These are phyloP conservation scores for Myxocyprinus asiaticus DNA, from an alignment of 2,113 vertebrate species.

Conservation along the genomic window DNA sequence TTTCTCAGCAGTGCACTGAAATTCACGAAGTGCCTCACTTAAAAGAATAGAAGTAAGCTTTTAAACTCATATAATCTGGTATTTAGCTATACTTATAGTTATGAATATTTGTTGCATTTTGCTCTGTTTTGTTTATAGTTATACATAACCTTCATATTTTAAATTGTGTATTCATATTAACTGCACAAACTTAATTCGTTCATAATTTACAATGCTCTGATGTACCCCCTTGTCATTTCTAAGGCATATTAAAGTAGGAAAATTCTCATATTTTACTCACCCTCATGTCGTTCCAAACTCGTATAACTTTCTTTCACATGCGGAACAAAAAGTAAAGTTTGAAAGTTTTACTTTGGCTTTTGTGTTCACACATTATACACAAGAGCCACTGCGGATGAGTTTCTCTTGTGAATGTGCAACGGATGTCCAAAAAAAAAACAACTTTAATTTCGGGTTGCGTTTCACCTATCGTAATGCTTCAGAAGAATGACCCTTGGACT, in stretches of 20 bases:
- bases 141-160: constrained; percentile 64
- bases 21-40: constrained; percentile 69
- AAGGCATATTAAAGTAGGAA: not conserved
- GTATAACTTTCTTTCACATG: too few species aligned
- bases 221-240: not conserved
- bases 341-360: too few species aligned
- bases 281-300: too few species aligned
- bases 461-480: too few species aligned
- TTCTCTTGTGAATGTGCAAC: too few species aligned
- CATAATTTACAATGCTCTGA: constrained; percentile 24
- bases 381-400: too few species aligned
- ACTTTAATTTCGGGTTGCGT: too few species aligned
- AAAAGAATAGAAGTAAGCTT: constrained; percentile 39
- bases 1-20: constrained; percentile 67
- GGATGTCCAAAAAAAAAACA: too few species aligned
- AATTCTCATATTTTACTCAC: not conserved
- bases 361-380: too few species aligned
- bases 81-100: constrained; percentile 49
- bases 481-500: too few species aligned
- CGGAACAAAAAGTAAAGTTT: too few species aligned
- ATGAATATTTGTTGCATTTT: constrained; percentile 54
- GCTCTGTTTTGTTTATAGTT: constrained; percentile 61
- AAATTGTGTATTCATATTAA: constrained; percentile 63
- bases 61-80: constrained; percentile 48
- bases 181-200: constrained; percentile 43